Evolutionary conservation across 2,797 vertebrate species (phyloP).

Genomic region (Cirrhinus mrigala): DNA sequence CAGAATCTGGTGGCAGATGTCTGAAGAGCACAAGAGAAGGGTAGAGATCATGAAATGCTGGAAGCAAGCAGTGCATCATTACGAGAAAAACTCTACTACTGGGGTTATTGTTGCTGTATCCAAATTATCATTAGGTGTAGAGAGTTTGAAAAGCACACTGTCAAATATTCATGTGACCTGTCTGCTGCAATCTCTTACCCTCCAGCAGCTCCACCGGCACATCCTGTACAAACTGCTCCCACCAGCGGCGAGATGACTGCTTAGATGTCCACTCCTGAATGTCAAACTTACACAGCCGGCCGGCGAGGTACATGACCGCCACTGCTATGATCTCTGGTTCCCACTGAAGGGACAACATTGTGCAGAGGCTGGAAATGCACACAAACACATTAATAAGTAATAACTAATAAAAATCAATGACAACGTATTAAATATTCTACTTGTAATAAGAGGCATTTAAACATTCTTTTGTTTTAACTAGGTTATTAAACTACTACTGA

Average conservation of each 20-base stretch:
- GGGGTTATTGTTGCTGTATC: neutral
- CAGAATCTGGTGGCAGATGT: constrained; percentile 98
- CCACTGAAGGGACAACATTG: constrained; percentile 96
- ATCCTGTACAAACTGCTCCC: constrained; percentile 98
- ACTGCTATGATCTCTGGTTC: constrained; percentile 98
- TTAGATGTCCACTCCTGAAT: constrained; percentile 98
- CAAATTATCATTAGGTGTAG: neutral
- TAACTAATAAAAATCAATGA: neutral
- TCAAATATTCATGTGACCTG: neutral
- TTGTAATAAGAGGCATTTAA: neutral
- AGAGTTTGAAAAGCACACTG: neutral
- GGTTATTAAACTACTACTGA: too few species aligned
- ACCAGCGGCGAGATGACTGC: constrained; percentile 94
- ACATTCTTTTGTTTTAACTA: neutral
- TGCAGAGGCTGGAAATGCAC: constrained; percentile 85
- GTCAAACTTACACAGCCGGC: constrained; percentile 96
- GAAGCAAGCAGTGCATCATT: neutral
- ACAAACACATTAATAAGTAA: neutral
- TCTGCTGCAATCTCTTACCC: constrained; percentile 76
- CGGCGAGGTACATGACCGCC: constrained; percentile 97
- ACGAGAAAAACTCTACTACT: neutral
- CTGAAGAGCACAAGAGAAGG: constrained; percentile 67
- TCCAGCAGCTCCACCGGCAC: constrained; percentile 97
- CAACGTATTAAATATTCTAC: neutral
- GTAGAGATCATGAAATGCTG: neutral